These are phyloP conservation scores for Pitta sordida DNA, from an alignment of 2,113 vertebrate genomes.

Conservation along the genomic window DNA sequence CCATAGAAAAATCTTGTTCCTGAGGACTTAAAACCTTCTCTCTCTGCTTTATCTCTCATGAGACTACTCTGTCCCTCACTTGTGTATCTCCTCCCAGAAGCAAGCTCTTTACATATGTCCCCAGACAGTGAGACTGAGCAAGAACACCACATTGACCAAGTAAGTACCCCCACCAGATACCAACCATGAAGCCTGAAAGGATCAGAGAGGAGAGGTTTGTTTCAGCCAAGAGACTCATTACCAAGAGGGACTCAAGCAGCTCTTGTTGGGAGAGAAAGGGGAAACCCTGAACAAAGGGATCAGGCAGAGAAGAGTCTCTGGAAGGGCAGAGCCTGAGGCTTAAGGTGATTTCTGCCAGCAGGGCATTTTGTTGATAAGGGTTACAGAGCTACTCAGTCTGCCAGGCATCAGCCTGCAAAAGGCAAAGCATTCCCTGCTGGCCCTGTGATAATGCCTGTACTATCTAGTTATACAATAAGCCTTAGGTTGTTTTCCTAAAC, in stretches of 20 bases:
- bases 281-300: not conserved
- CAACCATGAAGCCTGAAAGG: not conserved
- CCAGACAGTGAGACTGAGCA: not conserved
- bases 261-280: not conserved
- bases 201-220: not conserved
- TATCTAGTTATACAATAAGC: conserved; percentile 31
- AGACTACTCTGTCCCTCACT: not conserved
- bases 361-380: not conserved
- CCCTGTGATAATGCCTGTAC: not conserved
- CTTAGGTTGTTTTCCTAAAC: conserved; percentile 36
- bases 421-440: not conserved
- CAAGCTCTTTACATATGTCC: not conserved
- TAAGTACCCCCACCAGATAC: not conserved
- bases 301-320: not conserved
- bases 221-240: not conserved
- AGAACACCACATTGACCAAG: not conserved
- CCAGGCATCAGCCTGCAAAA: not conserved
- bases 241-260: not conserved
- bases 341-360: not conserved
- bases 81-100: not conserved
- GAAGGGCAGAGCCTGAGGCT: not conserved
- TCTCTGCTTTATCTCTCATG: not conserved
- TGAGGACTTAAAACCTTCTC: not conserved
- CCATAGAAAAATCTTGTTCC: not conserved
- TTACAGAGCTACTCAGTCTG: not conserved